phyloP scores from a whole-genome alignment of 2,797 vertebrate genomes.

The Pseudopleuronectes americanus region DNA sequence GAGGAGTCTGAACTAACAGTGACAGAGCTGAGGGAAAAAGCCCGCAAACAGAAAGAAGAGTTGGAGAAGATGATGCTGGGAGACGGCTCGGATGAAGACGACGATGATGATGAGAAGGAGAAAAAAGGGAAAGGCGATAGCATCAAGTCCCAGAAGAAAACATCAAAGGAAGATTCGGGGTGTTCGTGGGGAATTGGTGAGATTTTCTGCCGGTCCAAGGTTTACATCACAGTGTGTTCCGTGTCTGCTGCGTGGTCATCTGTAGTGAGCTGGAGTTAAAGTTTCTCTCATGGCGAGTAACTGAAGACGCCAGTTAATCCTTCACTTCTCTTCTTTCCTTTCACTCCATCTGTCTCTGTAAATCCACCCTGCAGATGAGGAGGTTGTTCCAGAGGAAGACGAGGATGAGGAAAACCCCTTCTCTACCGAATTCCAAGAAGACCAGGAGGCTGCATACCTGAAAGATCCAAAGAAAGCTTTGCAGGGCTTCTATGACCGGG shows the following conservation, averaged over 20 bases:
- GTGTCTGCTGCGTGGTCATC: background rate
- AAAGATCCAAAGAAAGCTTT: slow-evolving; percentile 97
- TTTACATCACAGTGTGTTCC: background rate
- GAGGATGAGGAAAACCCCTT: slow-evolving; percentile 98
- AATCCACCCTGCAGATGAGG: slow-evolving; percentile 85
- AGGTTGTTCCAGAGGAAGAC: slow-evolving; percentile 88
- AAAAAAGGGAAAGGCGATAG: slow-evolving; percentile 43
- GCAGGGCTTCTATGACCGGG: slow-evolving; percentile 97
- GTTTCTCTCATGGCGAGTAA: background rate
- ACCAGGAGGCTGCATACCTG: slow-evolving; percentile 95
- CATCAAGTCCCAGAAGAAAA: slow-evolving; percentile 48
- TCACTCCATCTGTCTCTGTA: background rate
- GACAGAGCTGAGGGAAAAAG: slow-evolving; percentile 89
- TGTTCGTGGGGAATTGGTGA: slow-evolving; percentile 98
- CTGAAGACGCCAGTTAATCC: slow-evolving; percentile 2
- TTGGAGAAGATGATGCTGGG: slow-evolving; percentile 95
- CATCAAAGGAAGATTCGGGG: slow-evolving; percentile 84
- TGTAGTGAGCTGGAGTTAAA: background rate
- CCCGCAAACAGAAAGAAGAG: slow-evolving; percentile 86
- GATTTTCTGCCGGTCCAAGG: slow-evolving; percentile 22
- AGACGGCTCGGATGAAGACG: slow-evolving; percentile 90
- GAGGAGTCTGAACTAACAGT: slow-evolving; percentile 93
- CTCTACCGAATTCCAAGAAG: slow-evolving; percentile 94
- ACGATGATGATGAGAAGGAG: slow-evolving; percentile 55
- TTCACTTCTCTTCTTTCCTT: background rate